A percentile compares a stretch with the other conserved stretches of the same genome.
Evolutionary conservation across 2,797 vertebrate genomes (phyloP).

Genomic region (Pitangus sulphuratus): DNA sequence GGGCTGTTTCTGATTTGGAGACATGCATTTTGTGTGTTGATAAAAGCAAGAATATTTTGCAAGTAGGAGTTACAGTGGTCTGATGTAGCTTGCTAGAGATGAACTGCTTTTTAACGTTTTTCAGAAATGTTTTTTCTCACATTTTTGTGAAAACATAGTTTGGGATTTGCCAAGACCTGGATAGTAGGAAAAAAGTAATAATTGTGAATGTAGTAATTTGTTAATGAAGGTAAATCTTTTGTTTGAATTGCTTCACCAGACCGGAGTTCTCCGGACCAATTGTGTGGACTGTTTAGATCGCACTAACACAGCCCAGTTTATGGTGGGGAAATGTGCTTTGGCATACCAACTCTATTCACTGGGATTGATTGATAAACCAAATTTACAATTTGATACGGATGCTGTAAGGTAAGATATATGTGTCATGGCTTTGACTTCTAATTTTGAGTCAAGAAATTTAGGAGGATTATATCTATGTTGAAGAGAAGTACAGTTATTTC

Average conservation of each 20-base stretch:
- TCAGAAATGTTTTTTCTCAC: not conserved
- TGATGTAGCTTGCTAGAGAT: not conserved
- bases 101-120: not conserved
- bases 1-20: not conserved
- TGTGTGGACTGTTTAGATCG: conserved; percentile 97
- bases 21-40: not conserved
- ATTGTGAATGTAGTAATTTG: not conserved
- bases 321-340: conserved; percentile 98
- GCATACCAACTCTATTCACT: conserved; percentile 95
- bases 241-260: conserved; percentile 77
- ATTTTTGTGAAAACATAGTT: not conserved
- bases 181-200: not conserved
- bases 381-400: conserved; percentile 95
- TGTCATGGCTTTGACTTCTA: not conserved
- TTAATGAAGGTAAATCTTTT: not conserved
- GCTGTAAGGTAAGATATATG: conserved; percentile 87
- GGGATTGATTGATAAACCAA: conserved; percentile 95
- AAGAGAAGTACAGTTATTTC: not conserved
- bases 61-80: not conserved
- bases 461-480: not conserved
- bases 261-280: conserved; percentile 93
- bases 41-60: not conserved
- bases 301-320: conserved; percentile 96
- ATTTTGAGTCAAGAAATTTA: not conserved
- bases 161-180: not conserved